A percentile compares a stretch with the other conserved stretches of the same genome.
phyloP scores from a whole-genome alignment of 2,113 vertebrate species.

The Alethe diademata region DNA sequence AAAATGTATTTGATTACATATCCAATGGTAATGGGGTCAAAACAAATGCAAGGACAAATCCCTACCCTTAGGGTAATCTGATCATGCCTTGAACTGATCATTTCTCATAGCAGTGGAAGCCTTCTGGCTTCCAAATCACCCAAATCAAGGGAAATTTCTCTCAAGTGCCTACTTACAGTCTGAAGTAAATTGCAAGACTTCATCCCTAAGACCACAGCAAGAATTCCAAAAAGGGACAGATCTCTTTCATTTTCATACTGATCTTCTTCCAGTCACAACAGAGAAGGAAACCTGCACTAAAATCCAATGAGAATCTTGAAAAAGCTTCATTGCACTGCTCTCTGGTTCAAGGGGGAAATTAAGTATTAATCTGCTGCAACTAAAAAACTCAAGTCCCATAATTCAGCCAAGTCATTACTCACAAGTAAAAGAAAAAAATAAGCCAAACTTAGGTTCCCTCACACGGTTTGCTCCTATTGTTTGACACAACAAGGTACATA shows the following conservation, averaged over 20 bases:
- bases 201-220: neutral
- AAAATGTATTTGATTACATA: conserved; percentile 71
- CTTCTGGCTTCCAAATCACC: neutral
- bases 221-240: neutral
- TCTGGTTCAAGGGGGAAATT: neutral
- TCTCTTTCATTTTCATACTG: neutral
- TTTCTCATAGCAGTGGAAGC: conserved; percentile 67
- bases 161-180: neutral
- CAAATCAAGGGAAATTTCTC: conserved; percentile 44
- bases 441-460: neutral
- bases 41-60: conserved; percentile 87
- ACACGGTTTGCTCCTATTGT: conserved; percentile 25
- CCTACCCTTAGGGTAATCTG: conserved; percentile 82
- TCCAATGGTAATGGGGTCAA: conserved; percentile 41
- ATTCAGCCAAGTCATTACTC: conserved; percentile 11
- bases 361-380: neutral
- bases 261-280: neutral
- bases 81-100: conserved; percentile 75
- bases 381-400: neutral
- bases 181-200: conserved; percentile 3
- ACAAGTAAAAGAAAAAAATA: neutral
- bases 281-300: neutral
- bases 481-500: neutral
- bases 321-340: neutral
- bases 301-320: neutral